phyloP scores from a whole-genome alignment of 2,888 invertebrate species.

The Drosophila emarginata region DNA sequence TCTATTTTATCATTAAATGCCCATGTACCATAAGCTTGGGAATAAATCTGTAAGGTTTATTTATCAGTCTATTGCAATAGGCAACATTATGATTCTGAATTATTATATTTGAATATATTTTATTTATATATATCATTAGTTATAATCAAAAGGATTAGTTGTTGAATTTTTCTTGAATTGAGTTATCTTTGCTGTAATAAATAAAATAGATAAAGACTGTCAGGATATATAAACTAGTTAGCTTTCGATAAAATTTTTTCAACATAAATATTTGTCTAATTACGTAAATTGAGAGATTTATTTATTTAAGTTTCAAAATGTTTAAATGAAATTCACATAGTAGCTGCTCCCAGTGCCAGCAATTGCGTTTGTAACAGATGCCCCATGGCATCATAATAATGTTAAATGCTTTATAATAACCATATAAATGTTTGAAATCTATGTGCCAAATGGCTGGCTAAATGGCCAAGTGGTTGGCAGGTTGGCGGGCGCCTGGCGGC shows the following conservation, averaged over 20 bases:
- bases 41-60: too few relatives aligned
- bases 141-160: too few relatives aligned
- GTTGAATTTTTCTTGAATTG: too few relatives aligned
- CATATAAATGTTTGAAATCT: conserved; percentile 78
- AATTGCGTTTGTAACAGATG: conserved; percentile 58
- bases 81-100: too few relatives aligned
- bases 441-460: conserved; percentile 64
- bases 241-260: background rate
- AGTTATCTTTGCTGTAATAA: background rate
- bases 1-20: too few relatives aligned
- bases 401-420: conserved; percentile 78
- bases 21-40: too few relatives aligned
- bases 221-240: background rate
- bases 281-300: conserved; percentile 1
- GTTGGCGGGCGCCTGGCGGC: background rate
- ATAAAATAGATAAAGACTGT: background rate
- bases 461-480: conserved; percentile 25
- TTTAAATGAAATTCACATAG: background rate
- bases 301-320: background rate
- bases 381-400: conserved; percentile 72
- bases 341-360: conserved; percentile 9
- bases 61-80: too few relatives aligned
- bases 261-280: background rate
- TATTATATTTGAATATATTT: too few relatives aligned
- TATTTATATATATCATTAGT: too few relatives aligned